Evolutionary conservation across 1,140 invertebrate genomes (phyloP), one percentile per base, ranked within the genome.

Genomic region (Panagrolaimus sp.): DNA sequence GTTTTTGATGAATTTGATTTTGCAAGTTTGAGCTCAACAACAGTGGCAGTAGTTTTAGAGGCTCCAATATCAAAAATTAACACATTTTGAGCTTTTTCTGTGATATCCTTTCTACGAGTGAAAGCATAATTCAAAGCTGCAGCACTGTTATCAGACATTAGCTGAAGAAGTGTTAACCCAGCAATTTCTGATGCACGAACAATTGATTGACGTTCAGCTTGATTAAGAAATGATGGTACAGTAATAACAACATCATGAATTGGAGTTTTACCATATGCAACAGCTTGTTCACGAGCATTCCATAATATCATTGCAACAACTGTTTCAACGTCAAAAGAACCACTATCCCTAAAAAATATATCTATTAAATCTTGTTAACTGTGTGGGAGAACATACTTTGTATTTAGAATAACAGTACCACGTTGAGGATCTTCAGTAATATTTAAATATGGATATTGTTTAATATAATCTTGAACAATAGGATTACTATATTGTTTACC

Each of bases 61-160:
- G 96, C 91, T 3, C 96, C 96, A 92, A 98, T 96, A 83, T 99
- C 96, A 84, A 93, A 98, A 84, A 99, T 96, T 81, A 96, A 87
- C 51, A 96, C 89, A 78, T 94, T 91, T 81, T 92, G 91, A 1
- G 91, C 88, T 5, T 92, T 91, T 74, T 92, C 90, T 84, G 97
- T 98, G 77, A 98, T 96, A 82, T 95, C 92, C 85, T 96, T 95
- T 3, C 91, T 87, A 73, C 92, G 86, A 82, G 94, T 95, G 68
- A 98, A 93, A 0, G 94, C 96, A 86, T 97, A 98, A 84, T 99
- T 98, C 14, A 99, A 87, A 9, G 92, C 96, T 72, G 96, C 92
- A 73, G 82, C 73, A 81, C 84, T 71, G 57, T 75, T 75, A 53
- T 81, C 71, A 44, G 69, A 78, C 1, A 82, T 51, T 14, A 82